Base-by-base conservation (phyloP, 2,888 invertebrate species). In the Blera fallax region DNA sequence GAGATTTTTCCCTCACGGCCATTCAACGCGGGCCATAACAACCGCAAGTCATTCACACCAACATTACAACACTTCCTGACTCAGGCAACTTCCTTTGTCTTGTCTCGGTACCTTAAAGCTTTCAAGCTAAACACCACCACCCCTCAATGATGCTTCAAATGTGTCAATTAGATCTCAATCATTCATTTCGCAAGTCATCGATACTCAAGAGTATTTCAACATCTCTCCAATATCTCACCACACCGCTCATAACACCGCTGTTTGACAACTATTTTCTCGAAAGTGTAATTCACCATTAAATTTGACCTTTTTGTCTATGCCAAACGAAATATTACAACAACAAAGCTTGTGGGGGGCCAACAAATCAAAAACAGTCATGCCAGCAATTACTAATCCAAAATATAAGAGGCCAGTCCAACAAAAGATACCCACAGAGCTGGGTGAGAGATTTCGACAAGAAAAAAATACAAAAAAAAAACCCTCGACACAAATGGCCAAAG, bases 301-400 rank as follows among this genome's bases (percentile, higher is more conserved):
- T 79, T 69, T 69, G 74, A 80, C 74, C 84, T 80, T 84, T 77
- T 70, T 76, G 7, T 65, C 7, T 45, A 27, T 34, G 48, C 52
- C 32, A 54, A 50, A 32, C 43, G 37, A 50, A 72, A 64, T 48
- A 56, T 56, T 69, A 56, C 76, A 79, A 72, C 77, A 72, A 78
- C 65, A 65, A 65, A 54, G n/a, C n/a, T n/a, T n/a, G n/a, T n/a
- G n/a, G 24, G 70, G 58, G 43, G 43, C 11, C 50, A 56, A 82
- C 70, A 82, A 82, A 82, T 83, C 83, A 78, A 83, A 76, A 54
- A 58, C 34, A 50, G 64, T 73, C 65, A 78, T 62, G 37, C 65
- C 62, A 37, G 48, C 52, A 83, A 50, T 54, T 54, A 67, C 54
- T 67, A 69, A 50, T 67, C 62, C 21, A 21, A 67, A 50, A 37